phyloP scores from a whole-genome alignment of 2,797 vertebrate species.

The Galagoides demidoff region DNA sequence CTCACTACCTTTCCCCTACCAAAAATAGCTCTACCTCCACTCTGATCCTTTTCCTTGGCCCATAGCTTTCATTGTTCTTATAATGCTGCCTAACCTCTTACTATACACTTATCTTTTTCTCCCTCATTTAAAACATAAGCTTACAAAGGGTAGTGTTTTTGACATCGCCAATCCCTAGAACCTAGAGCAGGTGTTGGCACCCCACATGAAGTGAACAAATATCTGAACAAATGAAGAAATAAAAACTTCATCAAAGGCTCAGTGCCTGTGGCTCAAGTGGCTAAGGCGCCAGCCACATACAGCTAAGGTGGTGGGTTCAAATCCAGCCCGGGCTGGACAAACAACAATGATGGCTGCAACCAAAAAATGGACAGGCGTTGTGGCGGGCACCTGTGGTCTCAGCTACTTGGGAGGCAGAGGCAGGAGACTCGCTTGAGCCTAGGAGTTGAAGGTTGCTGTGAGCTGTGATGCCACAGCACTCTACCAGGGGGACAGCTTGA shows the following conservation, averaged over 20 bases:
- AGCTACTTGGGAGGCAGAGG: too few species aligned
- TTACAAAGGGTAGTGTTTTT: background rate
- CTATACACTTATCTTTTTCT: background rate
- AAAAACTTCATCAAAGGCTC: background rate
- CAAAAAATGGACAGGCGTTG: too few species aligned
- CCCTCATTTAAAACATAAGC: background rate
- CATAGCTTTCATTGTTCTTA: background rate
- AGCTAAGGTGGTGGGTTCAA: too few species aligned
- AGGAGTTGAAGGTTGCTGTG: too few species aligned
- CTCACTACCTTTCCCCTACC: background rate
- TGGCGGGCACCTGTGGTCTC: too few species aligned
- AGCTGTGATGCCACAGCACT: too few species aligned
- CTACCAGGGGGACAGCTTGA: too few species aligned
- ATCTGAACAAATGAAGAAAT: background rate
- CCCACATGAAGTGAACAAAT: background rate
- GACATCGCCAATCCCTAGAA: background rate
- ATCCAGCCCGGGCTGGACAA: too few species aligned
- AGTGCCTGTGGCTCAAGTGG: too few species aligned
- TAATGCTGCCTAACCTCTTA: background rate
- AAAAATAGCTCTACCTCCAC: background rate
- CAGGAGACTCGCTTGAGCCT: too few species aligned
- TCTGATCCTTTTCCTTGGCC: background rate
- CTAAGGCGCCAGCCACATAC: too few species aligned
- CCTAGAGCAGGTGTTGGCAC: background rate
- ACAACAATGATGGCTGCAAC: too few species aligned